phyloP scores from a whole-genome alignment of 1,140 invertebrate species.

The Chlorops oryzae region DNA sequence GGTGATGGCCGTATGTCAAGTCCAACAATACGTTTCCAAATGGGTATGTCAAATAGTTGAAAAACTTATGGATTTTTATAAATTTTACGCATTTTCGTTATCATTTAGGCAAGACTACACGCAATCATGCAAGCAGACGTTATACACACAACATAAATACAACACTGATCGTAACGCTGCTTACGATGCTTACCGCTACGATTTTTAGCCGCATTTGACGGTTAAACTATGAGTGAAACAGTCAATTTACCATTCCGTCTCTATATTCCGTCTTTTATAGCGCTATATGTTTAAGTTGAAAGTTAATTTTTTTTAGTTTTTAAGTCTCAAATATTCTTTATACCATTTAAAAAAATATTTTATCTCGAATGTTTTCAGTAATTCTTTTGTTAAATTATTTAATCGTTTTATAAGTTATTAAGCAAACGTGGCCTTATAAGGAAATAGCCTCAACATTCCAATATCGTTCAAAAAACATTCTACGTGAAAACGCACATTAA shows the following conservation, averaged over 20 bases:
- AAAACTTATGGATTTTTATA: background rate
- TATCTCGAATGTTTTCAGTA: background rate
- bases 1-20: conserved; percentile 96
- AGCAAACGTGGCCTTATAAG: background rate
- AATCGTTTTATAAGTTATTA: background rate
- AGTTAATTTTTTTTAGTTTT: background rate
- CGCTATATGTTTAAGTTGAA: background rate
- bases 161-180: conserved; percentile 27
- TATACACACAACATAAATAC: conserved; percentile 34
- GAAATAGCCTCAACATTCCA: background rate
- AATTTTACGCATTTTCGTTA: background rate
- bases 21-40: conserved; percentile 78
- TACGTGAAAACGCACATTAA: background rate
- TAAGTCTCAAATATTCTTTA: no score
- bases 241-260: no score
- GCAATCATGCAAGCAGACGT: conserved; percentile 32
- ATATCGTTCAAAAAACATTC: background rate
- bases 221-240: conserved; percentile 19
- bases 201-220: conserved; percentile 15
- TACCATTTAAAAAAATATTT: background rate
- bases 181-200: conserved; percentile 30
- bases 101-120: conserved; percentile 54
- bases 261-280: no score
- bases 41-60: conserved; percentile 54
- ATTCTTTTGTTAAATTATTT: background rate